phyloP scores from a whole-genome alignment of 2,797 vertebrate species.

The Pygocentrus nattereri region DNA sequence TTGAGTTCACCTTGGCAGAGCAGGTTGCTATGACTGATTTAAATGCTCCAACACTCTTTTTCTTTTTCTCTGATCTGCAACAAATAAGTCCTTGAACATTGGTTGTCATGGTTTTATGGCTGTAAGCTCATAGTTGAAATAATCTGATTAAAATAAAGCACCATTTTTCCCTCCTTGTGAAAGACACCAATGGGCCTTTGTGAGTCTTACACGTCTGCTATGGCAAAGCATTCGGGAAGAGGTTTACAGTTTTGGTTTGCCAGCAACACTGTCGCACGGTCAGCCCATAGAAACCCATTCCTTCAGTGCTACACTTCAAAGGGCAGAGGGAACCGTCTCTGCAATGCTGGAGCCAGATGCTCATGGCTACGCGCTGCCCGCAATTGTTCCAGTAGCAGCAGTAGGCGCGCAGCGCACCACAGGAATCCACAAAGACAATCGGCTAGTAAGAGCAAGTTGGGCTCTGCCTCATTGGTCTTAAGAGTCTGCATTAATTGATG shows the following conservation, averaged over 20 bases:
- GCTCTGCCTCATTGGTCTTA: constrained; percentile 80
- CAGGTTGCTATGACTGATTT: constrained; percentile 59
- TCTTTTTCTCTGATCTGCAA: constrained; percentile 62
- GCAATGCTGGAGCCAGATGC: constrained; percentile 74
- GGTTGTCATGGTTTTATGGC: constrained; percentile 73
- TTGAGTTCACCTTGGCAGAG: constrained; percentile 58
- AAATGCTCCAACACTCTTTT: constrained; percentile 59
- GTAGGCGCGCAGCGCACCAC: constrained; percentile 79
- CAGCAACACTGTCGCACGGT: constrained; percentile 58
- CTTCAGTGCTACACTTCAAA: constrained; percentile 73
- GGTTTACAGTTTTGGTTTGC: constrained; percentile 61
- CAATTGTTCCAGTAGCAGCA: constrained; percentile 81
- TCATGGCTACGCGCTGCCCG: constrained; percentile 76
- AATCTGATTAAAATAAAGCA: constrained; percentile 68
- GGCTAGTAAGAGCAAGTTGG: constrained; percentile 74
- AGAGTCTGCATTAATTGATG: constrained; percentile 79
- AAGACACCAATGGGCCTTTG: constrained; percentile 63
- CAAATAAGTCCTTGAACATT: constrained; percentile 64
- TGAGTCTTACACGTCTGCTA: constrained; percentile 47
- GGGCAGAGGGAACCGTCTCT: constrained; percentile 71
- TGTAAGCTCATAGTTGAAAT: constrained; percentile 68
- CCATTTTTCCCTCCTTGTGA: constrained; percentile 58
- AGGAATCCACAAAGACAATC: constrained; percentile 81
- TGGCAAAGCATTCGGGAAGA: constrained; percentile 48
- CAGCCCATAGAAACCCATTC: constrained; percentile 61